These are phyloP conservation scores for Drosophila takahashii DNA, from an alignment of 1,140 invertebrate genomes.

Conservation along the genomic window DNA sequence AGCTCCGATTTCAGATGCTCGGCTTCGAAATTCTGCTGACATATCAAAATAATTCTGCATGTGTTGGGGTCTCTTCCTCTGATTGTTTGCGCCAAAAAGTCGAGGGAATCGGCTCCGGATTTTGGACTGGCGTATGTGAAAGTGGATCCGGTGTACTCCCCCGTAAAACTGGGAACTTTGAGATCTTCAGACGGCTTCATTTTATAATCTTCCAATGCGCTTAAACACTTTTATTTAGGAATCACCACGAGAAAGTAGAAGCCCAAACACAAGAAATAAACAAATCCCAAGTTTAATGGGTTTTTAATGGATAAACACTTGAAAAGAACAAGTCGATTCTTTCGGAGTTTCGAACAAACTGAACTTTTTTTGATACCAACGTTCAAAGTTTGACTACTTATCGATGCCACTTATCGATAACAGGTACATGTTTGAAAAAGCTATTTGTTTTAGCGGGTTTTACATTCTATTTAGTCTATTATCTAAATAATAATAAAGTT, in stretches of 20 bases:
- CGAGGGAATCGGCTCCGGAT: background rate
- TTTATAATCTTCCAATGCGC: background rate
- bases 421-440: background rate
- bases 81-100: background rate
- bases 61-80: background rate
- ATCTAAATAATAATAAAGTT: too few relatives aligned
- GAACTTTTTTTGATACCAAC: background rate
- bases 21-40: background rate
- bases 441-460: too few relatives aligned
- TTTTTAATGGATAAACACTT: background rate
- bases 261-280: background rate
- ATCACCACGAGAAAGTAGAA: background rate
- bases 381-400: background rate
- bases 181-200: background rate
- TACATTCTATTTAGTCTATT: too few relatives aligned
- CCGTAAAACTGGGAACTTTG: background rate
- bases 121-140: background rate
- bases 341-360: background rate
- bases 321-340: too few relatives aligned
- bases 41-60: background rate
- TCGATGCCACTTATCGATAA: background rate
- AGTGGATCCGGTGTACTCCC: background rate
- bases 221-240: background rate
- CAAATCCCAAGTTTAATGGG: background rate
- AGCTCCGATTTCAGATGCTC: conserved; percentile 3